Evolutionary conservation across 2,113 vertebrate genomes (phyloP).

Genomic region (Poeciliopsis turrubarensis): DNA sequence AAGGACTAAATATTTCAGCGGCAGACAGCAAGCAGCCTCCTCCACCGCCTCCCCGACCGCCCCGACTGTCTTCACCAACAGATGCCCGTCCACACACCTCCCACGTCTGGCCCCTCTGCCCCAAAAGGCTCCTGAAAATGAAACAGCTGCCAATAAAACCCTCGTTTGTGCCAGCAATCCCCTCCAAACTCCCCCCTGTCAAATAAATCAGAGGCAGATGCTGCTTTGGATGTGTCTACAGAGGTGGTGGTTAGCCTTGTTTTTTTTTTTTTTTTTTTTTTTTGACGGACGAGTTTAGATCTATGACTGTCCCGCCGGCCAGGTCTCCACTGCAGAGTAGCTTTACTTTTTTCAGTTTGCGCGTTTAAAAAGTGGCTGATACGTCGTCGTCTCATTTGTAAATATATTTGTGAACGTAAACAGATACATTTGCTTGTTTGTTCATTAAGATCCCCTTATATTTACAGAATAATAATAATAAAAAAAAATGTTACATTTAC

Average conservation of each 20-base stretch:
- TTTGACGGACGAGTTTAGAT: too few relatives aligned
- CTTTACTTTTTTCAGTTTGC: slow-evolving; percentile 58
- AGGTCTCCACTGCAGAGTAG: slow-evolving; percentile 5
- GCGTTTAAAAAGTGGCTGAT: background rate
- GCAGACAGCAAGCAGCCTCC: slow-evolving; percentile 14
- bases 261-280: background rate
- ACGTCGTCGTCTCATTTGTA: background rate
- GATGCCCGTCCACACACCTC: slow-evolving; percentile 52
- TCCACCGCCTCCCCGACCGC: too few relatives aligned
- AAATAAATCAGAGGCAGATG: slow-evolving; percentile 59
- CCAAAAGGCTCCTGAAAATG: slow-evolving; percentile 57
- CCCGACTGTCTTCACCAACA: slow-evolving; percentile 19
- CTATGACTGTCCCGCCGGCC: slow-evolving; percentile 20
- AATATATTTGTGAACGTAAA: background rate
- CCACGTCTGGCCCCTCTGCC: slow-evolving; percentile 45
- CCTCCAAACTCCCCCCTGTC: slow-evolving; percentile 53
- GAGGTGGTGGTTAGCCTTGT: slow-evolving; percentile 43
- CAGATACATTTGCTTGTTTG: too few relatives aligned
- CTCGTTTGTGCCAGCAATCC: slow-evolving; percentile 30
- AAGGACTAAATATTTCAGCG: slow-evolving; percentile 6
- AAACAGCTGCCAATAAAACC: slow-evolving; percentile 70
- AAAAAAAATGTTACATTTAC: too few relatives aligned
- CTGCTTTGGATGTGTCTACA: slow-evolving; percentile 51
- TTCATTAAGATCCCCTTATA: too few relatives aligned
- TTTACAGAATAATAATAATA: too few relatives aligned